Percentiles rank a stretch among this genome's conserved stretches.
Evolutionary conservation across 2,113 vertebrate genomes (phyloP).

Genomic region (Rhea pennata): DNA sequence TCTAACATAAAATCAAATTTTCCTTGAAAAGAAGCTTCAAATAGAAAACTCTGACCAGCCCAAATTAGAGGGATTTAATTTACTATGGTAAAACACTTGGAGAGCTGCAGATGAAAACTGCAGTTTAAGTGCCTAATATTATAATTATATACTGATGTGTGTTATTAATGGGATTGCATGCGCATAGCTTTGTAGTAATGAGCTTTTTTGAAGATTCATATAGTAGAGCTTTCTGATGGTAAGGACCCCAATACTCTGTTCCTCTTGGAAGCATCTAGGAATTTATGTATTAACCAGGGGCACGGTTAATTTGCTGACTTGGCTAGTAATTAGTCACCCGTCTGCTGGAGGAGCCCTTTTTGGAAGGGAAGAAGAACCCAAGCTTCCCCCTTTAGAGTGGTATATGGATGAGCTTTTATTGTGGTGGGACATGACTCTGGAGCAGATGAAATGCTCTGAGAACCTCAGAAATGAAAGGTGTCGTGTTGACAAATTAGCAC

Average conservation of each 20-base stretch:
- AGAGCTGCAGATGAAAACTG: constrained; percentile 61
- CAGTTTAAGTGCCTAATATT: constrained; percentile 66
- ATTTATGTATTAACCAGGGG: neutral
- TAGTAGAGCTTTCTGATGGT: constrained; percentile 54
- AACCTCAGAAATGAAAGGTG: constrained; percentile 40
- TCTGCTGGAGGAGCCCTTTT: neutral
- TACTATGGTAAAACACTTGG: constrained; percentile 9
- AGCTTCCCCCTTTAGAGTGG: accelerated
- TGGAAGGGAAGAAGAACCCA: neutral
- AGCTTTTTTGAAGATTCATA: constrained; percentile 47
- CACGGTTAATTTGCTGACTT: constrained; percentile 16
- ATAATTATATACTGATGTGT: constrained; percentile 57
- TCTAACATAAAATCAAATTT: neutral
- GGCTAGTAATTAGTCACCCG: neutral
- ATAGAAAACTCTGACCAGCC: constrained; percentile 1
- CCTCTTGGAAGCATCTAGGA: neutral
- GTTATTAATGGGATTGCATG: constrained; percentile 68
- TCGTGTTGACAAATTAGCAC: constrained; percentile 50
- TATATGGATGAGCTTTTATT: neutral
- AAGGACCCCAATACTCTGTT: neutral
- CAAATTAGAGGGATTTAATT: constrained; percentile 39
- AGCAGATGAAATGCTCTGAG: constrained; percentile 35
- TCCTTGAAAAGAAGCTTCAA: constrained; percentile 3
- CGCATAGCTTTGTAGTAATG: constrained; percentile 58
- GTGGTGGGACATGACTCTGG: neutral